Percentiles rank a stretch among this genome's conserved stretches.
Evolutionary conservation across 1,140 invertebrate genomes (phyloP).

Genomic region (Chironomus striatipennis): DNA sequence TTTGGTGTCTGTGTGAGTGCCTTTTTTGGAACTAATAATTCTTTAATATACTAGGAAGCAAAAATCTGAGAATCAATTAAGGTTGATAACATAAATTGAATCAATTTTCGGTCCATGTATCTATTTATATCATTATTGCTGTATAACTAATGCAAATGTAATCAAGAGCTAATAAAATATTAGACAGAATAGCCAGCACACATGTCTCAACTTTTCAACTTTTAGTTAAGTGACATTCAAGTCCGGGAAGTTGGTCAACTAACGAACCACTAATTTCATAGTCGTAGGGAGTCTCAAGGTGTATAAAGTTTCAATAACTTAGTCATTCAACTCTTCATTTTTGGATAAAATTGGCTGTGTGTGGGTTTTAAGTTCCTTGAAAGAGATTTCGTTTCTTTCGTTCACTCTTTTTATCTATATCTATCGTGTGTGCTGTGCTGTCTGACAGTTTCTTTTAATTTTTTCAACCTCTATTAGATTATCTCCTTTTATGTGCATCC

Average conservation of each 20-base stretch:
- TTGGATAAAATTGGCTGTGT: neutral
- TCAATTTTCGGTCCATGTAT: neutral
- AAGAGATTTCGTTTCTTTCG: neutral
- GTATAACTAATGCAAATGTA: no score
- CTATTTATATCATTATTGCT: neutral
- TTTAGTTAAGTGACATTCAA: neutral
- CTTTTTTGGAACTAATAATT: no score
- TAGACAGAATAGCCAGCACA: no score
- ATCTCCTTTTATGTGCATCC: neutral
- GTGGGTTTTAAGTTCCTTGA: neutral
- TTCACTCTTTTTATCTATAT: neutral
- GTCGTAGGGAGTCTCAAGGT: constrained; percentile 9
- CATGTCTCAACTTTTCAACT: neutral
- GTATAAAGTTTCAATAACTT: neutral
- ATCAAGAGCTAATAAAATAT: no score
- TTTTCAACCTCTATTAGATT: constrained; percentile 3
- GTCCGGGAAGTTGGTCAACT: constrained; percentile 19
- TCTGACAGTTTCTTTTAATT: neutral
- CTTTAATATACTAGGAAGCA: no score
- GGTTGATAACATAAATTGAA: neutral
- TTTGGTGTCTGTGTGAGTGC: no score
- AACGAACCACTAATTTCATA: neutral
- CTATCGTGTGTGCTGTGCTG: neutral
- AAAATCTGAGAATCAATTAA: neutral
- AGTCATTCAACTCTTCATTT: neutral